phyloP scores from a whole-genome alignment of 92 coral and sea anemone species.

The Umimayanthus chanpuru region DNA sequence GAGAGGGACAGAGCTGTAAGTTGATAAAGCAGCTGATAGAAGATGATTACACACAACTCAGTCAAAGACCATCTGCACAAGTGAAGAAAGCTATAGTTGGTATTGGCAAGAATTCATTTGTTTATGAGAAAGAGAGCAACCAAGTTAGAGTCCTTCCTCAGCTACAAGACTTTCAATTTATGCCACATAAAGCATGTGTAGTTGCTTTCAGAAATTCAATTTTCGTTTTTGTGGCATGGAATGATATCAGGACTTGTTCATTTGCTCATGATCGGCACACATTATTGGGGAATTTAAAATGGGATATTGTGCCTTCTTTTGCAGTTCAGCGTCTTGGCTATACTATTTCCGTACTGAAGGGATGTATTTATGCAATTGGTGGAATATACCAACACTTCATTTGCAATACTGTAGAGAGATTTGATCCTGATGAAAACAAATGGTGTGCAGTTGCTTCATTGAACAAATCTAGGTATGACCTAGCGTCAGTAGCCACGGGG shows the following conservation, averaged over 20 bases:
- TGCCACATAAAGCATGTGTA: background rate
- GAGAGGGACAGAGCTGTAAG: background rate
- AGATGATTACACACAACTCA: background rate
- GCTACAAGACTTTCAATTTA: background rate
- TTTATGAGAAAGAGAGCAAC: conserved; percentile 27
- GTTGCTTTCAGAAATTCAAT: conserved; percentile 1
- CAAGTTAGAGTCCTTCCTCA: background rate
- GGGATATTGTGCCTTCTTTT: background rate
- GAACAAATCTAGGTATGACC: conserved; percentile 35
- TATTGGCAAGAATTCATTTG: conserved; percentile 39
- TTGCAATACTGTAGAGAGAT: conserved; percentile 13
- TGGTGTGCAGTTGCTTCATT: conserved; percentile 16
- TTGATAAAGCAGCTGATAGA: conserved; percentile 24
- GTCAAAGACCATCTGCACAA: conserved; percentile 63
- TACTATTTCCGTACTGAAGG: conserved; percentile 1
- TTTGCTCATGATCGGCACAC: background rate
- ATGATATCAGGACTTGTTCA: background rate
- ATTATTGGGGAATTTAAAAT: background rate
- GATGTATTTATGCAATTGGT: conserved; percentile 30
- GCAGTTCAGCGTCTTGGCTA: background rate
- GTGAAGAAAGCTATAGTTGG: conserved; percentile 64
- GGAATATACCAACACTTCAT: conserved; percentile 24
- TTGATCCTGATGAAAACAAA: conserved; percentile 6
- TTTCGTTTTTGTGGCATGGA: background rate
- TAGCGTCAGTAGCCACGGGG: conserved; percentile 5